These are phyloP conservation scores for Suricata suricatta DNA, from an alignment of 2,113 vertebrate genomes.

Conservation along the genomic window DNA sequence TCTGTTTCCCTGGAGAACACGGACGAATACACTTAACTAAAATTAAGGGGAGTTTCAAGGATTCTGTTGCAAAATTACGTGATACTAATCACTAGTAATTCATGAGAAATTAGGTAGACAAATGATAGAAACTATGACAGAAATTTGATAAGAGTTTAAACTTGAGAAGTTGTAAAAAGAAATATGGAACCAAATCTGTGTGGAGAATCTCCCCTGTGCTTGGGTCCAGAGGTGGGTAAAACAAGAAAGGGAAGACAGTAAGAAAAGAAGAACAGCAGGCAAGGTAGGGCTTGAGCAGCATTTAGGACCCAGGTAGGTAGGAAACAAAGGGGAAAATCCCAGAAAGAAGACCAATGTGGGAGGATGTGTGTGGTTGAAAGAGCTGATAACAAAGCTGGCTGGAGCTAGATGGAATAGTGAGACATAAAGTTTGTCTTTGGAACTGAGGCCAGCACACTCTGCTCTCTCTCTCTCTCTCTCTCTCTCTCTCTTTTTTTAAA, in stretches of 20 bases:
- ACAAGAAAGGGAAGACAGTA: accelerated
- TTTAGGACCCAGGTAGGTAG: background rate
- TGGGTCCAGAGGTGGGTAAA: background rate
- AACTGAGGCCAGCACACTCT: background rate
- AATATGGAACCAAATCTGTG: background rate
- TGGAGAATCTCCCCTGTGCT: background rate
- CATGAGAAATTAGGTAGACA: background rate
- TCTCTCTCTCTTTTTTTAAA: too few species aligned
- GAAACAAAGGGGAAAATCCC: background rate
- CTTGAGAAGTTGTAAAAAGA: background rate
- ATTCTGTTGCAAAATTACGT: background rate
- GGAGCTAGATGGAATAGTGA: background rate
- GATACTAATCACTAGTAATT: background rate
- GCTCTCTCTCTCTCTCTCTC: background rate
- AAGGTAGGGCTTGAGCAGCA: accelerated
- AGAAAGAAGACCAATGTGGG: background rate
- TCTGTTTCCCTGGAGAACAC: background rate
- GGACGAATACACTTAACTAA: background rate
- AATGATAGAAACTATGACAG: background rate
- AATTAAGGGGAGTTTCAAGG: background rate
- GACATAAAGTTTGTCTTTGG: background rate
- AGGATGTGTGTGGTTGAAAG: background rate
- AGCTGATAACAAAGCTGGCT: background rate
- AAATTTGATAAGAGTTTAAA: background rate
- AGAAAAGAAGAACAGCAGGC: background rate